Base-by-base conservation (phyloP, 2,113 vertebrate species). In the Spheniscus mendiculus region DNA sequence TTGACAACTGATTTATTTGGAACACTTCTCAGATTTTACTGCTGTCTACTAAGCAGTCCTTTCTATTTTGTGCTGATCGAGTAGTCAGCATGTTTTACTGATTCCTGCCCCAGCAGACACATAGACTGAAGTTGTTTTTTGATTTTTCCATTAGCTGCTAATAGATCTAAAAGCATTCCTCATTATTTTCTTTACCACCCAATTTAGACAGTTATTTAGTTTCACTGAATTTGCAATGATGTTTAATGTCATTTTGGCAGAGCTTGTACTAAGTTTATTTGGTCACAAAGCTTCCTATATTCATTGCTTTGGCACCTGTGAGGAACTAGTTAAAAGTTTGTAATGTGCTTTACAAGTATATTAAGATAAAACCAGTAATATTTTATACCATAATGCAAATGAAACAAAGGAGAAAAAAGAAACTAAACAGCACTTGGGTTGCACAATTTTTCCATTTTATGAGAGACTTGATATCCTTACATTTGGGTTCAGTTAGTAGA, bases 71-170 rank as follows among this genome's bases (percentile, higher is more conserved):
- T 52, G 63, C 49, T 63, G 34, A 83, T 73, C 23, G 40, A 67
- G 17, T 7, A 84, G 55, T 86, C 91, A 78, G 61, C 22, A 49
- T 14, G 32, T 69, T 97, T 95, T 93, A 80, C 65, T 53, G 40
- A 83, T 89, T 87, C 42, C 63, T 95, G 67, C 17, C 44, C 65
- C 44, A 55, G 83, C 87, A 91, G 72, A 61, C 83, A 90, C 50
- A 32, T 15, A 58, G n/a, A 36, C 6, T 71, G 38, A 61, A 63
- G 50, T 21, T 82, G 53, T 26, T 84, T 88, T 84, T 91, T 82
- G 27, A 89, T 96, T 96, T 96, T 97, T 94, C 80, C 90, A 67
- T 97, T 97, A 96, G 45, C 56, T 92, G 55, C 49, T 93, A 89
- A 95, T 93, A 95, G 86, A 83, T 49, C 55, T 94, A 86, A 97